Percentiles rank a stretch among this genome's conserved stretches.
Conservation (phyloP, 2,113 vertebrate species). For the Andinoacara biseriatus region DNA sequence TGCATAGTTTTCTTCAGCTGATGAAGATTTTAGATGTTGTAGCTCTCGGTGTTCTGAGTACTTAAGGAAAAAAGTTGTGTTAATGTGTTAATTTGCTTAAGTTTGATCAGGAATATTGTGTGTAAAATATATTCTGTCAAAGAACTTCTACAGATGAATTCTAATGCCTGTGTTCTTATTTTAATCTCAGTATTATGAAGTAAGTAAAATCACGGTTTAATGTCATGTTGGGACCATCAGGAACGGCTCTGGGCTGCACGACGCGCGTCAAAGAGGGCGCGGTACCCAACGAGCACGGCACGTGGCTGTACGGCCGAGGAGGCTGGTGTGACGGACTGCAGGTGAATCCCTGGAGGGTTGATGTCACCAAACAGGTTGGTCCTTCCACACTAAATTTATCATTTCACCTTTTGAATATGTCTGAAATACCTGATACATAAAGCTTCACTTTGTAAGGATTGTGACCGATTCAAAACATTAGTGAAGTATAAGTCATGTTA, state of each 20-base stretch:
- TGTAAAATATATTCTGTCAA: not conserved
- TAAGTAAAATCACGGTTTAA: too few species aligned
- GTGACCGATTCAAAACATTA: too few species aligned
- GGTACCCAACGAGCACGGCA: slow-evolving; percentile 82
- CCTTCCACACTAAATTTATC: not conserved
- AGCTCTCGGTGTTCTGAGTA: not conserved
- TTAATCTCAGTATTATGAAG: not conserved
- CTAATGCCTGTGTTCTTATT: not conserved
- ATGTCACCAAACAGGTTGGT: slow-evolving; percentile 80
- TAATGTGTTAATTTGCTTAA: too few species aligned
- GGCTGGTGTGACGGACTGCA: slow-evolving; percentile 85
- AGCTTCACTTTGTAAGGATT: not conserved
- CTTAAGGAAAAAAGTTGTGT: not conserved
- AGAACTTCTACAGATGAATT: not conserved
- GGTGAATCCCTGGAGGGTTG: slow-evolving; percentile 81
- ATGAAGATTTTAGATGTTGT: not conserved
- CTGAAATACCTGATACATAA: fast-evolving
- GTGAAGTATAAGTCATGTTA: too few species aligned
- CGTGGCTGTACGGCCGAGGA: slow-evolving; percentile 83
- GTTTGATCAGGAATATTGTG: not conserved
- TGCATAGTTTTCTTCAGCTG: not conserved
- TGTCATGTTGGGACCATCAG: slow-evolving; percentile 36
- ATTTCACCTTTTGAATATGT: not conserved
- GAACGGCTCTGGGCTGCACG: slow-evolving; percentile 78
- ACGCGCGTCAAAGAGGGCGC: slow-evolving; percentile 73